Conservation (phyloP, 2,113 vertebrate species). For the Megaptera novaeangliae region DNA sequence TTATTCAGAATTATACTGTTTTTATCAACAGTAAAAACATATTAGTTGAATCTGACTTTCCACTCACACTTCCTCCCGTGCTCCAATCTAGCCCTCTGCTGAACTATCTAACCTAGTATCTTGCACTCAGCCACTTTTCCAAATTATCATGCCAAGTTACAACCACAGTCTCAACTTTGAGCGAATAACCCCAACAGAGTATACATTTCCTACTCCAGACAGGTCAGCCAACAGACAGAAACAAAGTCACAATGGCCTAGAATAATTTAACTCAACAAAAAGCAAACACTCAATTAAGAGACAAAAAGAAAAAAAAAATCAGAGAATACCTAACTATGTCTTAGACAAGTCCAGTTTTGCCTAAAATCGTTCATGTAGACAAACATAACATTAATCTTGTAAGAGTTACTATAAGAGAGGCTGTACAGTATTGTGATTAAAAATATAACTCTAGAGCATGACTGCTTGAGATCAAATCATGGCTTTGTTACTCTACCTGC, state of each 20-base stretch:
- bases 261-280: conserved; percentile 10
- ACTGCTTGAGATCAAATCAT: neutral
- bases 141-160: conserved; percentile 51
- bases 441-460: neutral
- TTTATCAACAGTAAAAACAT: neutral
- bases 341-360: neutral
- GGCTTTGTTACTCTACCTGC: neutral
- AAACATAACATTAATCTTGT: neutral
- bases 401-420: neutral
- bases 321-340: neutral
- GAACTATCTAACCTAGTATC: conserved; percentile 28
- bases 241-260: neutral
- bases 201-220: conserved; percentile 1
- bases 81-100: neutral
- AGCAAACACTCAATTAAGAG: neutral
- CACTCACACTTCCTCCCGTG: neutral
- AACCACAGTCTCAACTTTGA: conserved; percentile 29
- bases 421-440: neutral
- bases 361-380: neutral
- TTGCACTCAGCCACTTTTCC: conserved; percentile 38
- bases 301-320: neutral
- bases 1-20: neutral
- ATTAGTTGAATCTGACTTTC: neutral
- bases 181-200: neutral
- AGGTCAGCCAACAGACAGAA: conserved; percentile 9